Evolutionary conservation across 2,888 invertebrate genomes (phyloP).

Genomic region (Mythimna ferrago): DNA sequence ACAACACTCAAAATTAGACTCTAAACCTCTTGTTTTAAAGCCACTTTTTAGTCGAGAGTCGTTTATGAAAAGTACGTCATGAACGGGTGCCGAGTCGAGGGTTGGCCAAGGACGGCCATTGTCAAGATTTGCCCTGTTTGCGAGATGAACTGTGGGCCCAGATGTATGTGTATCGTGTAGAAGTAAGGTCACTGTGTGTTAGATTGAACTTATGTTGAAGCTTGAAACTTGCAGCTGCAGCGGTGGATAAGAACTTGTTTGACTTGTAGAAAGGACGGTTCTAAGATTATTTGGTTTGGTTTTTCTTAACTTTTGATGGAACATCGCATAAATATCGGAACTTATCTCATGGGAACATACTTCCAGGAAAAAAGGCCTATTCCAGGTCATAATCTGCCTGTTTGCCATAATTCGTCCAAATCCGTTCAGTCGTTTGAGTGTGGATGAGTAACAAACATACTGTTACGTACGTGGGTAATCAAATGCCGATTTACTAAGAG

Average conservation of each 20-base stretch:
- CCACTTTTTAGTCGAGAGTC: conserved; percentile 52
- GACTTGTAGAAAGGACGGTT: background rate
- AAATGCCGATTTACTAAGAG: no score
- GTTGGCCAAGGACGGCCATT: conserved; percentile 86
- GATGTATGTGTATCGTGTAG: conserved; percentile 38
- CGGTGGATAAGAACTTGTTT: no score
- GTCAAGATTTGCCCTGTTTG: conserved; percentile 78
- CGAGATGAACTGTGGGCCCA: conserved; percentile 55
- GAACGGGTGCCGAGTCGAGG: conserved; percentile 75
- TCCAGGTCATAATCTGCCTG: no score
- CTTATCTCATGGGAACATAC: no score
- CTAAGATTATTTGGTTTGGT: background rate
- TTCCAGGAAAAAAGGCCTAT: no score
- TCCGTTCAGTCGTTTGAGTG: no score
- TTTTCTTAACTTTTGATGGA: no score
- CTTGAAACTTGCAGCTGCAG: conserved; percentile 33
- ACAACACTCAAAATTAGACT: conserved; percentile 48
- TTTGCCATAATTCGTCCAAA: no score
- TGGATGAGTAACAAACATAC: no score
- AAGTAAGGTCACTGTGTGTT: conserved; percentile 51
- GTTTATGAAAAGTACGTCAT: conserved; percentile 56
- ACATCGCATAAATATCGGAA: no score
- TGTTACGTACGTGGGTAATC: no score
- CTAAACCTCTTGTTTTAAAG: conserved; percentile 57
- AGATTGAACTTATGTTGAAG: conserved; percentile 9